phyloP scores from a whole-genome alignment of 2,797 vertebrate species.

The Percopsis omiscomaycus region DNA sequence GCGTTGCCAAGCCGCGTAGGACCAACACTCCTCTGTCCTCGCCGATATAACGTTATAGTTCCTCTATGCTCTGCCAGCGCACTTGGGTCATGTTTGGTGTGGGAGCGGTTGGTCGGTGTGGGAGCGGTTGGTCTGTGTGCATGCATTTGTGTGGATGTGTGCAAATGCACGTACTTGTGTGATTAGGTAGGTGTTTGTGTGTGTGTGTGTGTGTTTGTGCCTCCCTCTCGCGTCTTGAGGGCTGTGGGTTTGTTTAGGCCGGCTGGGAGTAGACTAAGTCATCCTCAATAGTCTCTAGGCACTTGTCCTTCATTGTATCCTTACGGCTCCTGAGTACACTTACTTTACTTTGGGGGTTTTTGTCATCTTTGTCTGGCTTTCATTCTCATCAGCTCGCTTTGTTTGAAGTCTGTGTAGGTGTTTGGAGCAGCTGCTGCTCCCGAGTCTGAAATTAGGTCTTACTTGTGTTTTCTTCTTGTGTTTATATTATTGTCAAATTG shows the following conservation, averaged over 20 bases:
- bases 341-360: not conserved
- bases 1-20: slow-evolving; percentile 34
- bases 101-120: no score
- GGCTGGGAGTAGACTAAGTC: slow-evolving; percentile 35
- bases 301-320: slow-evolving; percentile 25
- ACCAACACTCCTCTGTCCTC: slow-evolving; percentile 31
- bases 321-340: slow-evolving; percentile 11
- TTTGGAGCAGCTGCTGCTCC: slow-evolving; percentile 13
- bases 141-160: not conserved
- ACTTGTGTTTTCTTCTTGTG: not conserved
- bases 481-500: not conserved
- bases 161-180: not conserved
- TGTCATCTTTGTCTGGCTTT: slow-evolving; percentile 31
- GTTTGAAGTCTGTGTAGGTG: slow-evolving; percentile 25
- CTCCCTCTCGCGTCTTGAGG: slow-evolving; percentile 22
- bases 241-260: slow-evolving; percentile 50
- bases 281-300: slow-evolving; percentile 23
- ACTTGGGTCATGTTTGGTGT: slow-evolving; percentile 7
- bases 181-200: slow-evolving; percentile 1
- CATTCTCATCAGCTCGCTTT: slow-evolving; percentile 22
- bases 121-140: no score
- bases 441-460: not conserved
- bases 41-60: slow-evolving; percentile 37
- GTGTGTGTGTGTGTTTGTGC: slow-evolving; percentile 25
- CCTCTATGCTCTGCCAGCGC: not conserved